Evolutionary conservation across 2,888 invertebrate species (phyloP).

Genomic region (Epinotia brunnichana): DNA sequence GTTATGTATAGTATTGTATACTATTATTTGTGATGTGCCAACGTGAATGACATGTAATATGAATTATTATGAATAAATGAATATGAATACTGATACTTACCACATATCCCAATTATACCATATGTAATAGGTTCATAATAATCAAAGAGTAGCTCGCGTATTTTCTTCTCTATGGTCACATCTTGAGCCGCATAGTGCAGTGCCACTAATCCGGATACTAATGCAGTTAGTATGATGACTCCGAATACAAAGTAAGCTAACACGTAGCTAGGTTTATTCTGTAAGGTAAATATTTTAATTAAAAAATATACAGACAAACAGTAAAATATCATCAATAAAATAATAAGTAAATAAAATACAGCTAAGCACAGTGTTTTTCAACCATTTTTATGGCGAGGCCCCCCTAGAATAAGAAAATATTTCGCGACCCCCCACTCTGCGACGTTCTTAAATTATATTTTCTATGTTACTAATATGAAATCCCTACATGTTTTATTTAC

Average conservation of each 20-base stretch:
- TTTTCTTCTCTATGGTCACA: not conserved
- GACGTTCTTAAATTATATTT: too few species aligned
- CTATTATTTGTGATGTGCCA: too few species aligned
- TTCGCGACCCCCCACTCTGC: too few species aligned
- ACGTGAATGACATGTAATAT: too few species aligned
- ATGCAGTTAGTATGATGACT: not conserved
- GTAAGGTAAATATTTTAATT: not conserved
- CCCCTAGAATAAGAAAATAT: too few species aligned
- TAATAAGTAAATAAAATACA: not conserved
- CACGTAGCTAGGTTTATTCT: slow-evolving; percentile 17
- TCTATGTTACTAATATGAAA: too few species aligned
- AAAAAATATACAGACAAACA: too few species aligned
- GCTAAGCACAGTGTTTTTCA: too few species aligned
- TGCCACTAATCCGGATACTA: not conserved
- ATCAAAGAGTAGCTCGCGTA: not conserved
- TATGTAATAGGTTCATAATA: slow-evolving; percentile 4
- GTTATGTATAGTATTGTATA: too few species aligned
- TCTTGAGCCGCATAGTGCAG: not conserved
- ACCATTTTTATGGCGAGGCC: too few species aligned
- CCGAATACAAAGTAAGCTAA: slow-evolving; percentile 18
- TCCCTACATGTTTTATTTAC: too few species aligned
- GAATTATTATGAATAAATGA: too few species aligned
- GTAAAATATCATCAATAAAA: not conserved
- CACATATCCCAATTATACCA: not conserved
- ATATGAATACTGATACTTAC: slow-evolving; percentile 1